Evolutionary conservation across 1,140 invertebrate species (phyloP), one percentile per base, ranked within the genome.

Genomic region (Zaprionus kolodkinae): DNA sequence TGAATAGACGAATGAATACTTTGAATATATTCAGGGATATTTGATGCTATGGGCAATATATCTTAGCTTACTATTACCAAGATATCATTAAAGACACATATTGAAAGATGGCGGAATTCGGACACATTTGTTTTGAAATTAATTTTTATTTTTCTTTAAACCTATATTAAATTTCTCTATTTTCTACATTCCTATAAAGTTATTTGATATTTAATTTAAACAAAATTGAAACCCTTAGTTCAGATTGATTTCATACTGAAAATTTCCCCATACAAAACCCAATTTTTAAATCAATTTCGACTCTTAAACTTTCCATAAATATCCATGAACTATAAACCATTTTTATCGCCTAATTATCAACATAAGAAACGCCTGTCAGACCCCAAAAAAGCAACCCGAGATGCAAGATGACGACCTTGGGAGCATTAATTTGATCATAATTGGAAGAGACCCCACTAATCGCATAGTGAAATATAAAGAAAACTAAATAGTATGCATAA

Each of bases 261-360:
- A 27, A 27, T 54, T 72, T 72, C 33, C n/a, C 25, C 50, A 36
- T n/a, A n/a, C 57, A 38, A 10, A 52, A 35, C 17, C 55, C 38
- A 79, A 79, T 76, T 52, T 80, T 61, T 66, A 72, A 85, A 86
- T 81, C 64, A 80, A 71, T 77, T 59, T 36, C 50, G 63, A 33
- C 72, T 66, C 63, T 72, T 77, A 55, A 62, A 57, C 45, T 66
- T 70, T 69, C 50, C 21, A 72, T 71, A 68, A 76, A 40, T 60
- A 73, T 40, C 21, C 15, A 50, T 35, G 57, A 59, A 57, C 40
- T 15, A 65, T 33, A 72, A 55, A 70, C 59, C 35, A 71, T 63
- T 69, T 70, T 70, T 63, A 70, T 75, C 72, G 43, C 33, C 35
- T 43, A 76, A 61, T 65, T 45, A 72, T 59, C 36, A 33, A 55